Evolutionary conservation across 2,797 vertebrate species (phyloP).

Genomic region (Crocodylus rhombifer): DNA sequence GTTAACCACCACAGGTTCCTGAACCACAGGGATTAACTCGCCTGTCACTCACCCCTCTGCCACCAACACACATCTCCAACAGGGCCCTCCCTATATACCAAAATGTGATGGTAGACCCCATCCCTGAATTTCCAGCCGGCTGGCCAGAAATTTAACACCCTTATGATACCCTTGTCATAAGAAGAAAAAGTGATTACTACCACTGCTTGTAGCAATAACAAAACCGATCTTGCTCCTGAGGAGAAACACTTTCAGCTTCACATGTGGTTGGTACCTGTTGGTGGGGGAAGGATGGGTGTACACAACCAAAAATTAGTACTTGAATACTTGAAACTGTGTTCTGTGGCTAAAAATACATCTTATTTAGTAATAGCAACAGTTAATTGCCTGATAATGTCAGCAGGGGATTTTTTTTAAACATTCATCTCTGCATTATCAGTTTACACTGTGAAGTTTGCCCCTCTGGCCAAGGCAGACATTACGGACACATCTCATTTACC

Average conservation of each 20-base stretch:
- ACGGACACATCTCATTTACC: conserved; percentile 53
- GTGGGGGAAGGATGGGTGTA: conserved; percentile 10
- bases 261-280: not conserved
- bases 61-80: too few relatives aligned
- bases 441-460: conserved; percentile 81
- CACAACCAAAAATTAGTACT: conserved; percentile 61
- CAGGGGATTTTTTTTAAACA: conserved; percentile 37
- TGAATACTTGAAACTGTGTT: conserved; percentile 73
- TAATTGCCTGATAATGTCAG: conserved; percentile 13
- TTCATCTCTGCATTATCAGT: not conserved
- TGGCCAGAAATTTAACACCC: too few relatives aligned
- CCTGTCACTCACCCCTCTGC: too few relatives aligned
- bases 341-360: not conserved
- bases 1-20: too few relatives aligned
- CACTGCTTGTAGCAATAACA: conserved; percentile 39
- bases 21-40: too few relatives aligned
- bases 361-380: not conserved
- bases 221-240: conserved; percentile 34
- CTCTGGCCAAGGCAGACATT: conserved; percentile 56
- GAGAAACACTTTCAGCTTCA: conserved; percentile 17
- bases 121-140: too few relatives aligned
- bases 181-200: conserved; percentile 31
- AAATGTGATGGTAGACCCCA: too few relatives aligned
- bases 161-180: not conserved
- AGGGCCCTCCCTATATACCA: too few relatives aligned